Base-by-base conservation (phyloP, 2,888 invertebrate species). In the Criorhina ranunculi region DNA sequence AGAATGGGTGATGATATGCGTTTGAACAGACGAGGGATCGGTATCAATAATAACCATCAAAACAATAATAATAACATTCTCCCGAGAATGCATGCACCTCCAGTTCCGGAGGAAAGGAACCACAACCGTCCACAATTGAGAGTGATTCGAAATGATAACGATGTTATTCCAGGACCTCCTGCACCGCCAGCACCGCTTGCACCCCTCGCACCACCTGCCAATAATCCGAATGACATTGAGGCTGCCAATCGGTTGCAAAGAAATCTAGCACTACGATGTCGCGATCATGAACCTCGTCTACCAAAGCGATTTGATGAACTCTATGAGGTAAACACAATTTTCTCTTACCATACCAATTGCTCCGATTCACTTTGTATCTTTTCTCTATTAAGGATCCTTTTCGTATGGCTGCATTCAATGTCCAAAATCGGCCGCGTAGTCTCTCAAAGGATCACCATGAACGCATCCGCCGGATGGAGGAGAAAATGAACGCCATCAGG, bases 381-480 rank as follows among this genome's bases (percentile, higher is more conserved):
- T 8, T 5, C 33, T 6, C 8, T 42, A n/a, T 66, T 59, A 31
- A 91, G 88, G 93, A 92, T 88, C 92, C 91, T 1, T 91, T 93
- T 76, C 93, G 93, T 69, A 93, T 94, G 93, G 93, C 94, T 17
- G 94, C 94, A 8, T 94, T 94, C 86, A 93, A 93, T 76, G 91
- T 91, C 51, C 90, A 90, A 77, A 89, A 88, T 67, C 89, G 90
- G 67, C 89, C 90, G 49, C 88, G 90, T 7, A 91, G 90, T 44
- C 90, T 92, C 35, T 93, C 94, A 88, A 92, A 95, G 76, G 94
- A 94, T 89, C 95, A 95, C 89, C 92, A 94, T 80, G 94, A 95
- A 90, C 93, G 94, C 17, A 92, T 95, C 67, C 92, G 94, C 64
- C 93, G 94, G 87, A 94, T 95, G 94, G 95, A 95, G 90, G 94